A percentile compares a stretch with the other conserved stretches of the same genome.
Conservation (phyloP, 2,113 vertebrate species). For the Ctenodactylus gundi region DNA sequence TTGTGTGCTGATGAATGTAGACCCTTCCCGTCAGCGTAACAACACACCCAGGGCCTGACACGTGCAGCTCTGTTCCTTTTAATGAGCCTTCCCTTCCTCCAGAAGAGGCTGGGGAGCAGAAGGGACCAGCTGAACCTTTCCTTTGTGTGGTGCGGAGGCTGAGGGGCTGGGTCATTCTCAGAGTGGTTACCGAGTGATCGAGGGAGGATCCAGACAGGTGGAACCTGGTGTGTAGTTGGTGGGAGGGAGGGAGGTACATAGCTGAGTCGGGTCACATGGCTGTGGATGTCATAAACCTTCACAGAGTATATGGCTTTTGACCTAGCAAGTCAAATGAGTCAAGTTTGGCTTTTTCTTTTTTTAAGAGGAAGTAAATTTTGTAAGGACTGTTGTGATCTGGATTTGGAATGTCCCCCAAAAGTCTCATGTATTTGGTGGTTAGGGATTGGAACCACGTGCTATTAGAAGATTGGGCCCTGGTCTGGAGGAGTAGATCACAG, state of each 20-base stretch:
- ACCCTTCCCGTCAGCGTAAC: not conserved
- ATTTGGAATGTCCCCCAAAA: too few relatives aligned
- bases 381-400: not conserved
- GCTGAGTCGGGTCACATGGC: not conserved
- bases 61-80: not conserved
- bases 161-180: not conserved
- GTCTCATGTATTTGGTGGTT: too few relatives aligned
- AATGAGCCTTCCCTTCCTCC: not conserved
- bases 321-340: not conserved
- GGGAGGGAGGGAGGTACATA: not conserved
- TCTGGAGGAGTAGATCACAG: too few relatives aligned
- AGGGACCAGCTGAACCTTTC: not conserved
- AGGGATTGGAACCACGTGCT: too few relatives aligned
- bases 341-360: not conserved
- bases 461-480: too few relatives aligned
- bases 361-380: not conserved
- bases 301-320: not conserved
- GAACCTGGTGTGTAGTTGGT: rapidly evolving
- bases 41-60: not conserved
- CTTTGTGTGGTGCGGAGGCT: not conserved
- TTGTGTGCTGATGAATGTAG: conserved; percentile 41
- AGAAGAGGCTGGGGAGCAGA: not conserved
- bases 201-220: not conserved
- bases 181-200: not conserved
- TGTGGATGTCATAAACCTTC: not conserved